phyloP scores from a whole-genome alignment of 2,797 vertebrate species.

The Myotis myotis region DNA sequence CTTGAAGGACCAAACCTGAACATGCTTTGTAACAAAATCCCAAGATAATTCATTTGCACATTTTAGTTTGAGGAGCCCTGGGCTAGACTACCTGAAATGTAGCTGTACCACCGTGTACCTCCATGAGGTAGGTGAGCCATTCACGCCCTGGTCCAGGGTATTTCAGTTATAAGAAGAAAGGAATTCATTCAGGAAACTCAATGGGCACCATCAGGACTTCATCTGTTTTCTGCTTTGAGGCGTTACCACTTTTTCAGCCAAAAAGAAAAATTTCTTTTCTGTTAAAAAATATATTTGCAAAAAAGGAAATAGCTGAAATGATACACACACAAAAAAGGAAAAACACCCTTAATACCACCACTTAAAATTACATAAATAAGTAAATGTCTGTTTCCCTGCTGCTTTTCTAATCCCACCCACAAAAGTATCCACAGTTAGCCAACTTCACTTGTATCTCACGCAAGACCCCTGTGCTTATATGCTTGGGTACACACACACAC shows the following conservation, averaged over 20 bases:
- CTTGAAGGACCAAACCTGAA: neutral
- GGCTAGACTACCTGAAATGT: neutral
- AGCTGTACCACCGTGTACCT: rapidly evolving
- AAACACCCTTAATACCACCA: neutral
- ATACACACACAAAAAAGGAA: neutral
- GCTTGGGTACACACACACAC: neutral
- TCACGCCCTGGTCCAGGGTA: neutral
- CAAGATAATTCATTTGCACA: rapidly evolving
- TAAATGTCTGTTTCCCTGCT: neutral
- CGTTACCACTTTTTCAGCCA: neutral
- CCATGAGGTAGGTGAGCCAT: neutral
- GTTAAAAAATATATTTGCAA: neutral
- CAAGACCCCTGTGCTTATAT: neutral
- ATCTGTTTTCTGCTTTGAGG: neutral
- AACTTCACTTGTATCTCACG: neutral
- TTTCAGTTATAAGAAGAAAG: neutral
- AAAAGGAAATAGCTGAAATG: neutral
- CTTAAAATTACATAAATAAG: neutral
- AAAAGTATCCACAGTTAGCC: neutral
- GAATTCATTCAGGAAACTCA: neutral
- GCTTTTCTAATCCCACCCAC: neutral
- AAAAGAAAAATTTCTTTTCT: neutral
- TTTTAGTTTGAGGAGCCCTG: neutral
- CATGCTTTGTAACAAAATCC: neutral
- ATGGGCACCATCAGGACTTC: neutral